Percentiles rank a stretch among this genome's conserved stretches.
Evolutionary conservation across 2,113 vertebrate genomes (phyloP).

Genomic region (Puffinus mauretanicus): DNA sequence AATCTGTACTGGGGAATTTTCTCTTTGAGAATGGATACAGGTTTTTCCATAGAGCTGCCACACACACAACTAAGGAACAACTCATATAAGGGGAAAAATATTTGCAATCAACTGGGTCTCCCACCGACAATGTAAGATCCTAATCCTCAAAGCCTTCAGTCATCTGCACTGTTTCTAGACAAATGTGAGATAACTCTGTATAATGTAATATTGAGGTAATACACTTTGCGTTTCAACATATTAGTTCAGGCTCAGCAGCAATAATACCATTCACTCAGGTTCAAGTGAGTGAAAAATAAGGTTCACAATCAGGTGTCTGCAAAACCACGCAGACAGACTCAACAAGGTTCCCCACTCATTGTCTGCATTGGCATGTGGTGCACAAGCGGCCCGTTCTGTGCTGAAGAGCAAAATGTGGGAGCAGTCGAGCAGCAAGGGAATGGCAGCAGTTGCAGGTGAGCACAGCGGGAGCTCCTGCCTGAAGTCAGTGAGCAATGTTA

Average conservation of each 20-base stretch:
- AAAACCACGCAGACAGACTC: neutral
- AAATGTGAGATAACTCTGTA: neutral
- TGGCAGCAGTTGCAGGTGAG: neutral
- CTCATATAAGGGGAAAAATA: neutral
- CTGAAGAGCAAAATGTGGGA: neutral
- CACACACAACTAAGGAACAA: neutral
- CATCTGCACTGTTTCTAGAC: neutral
- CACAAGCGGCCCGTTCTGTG: neutral
- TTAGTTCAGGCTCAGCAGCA: neutral
- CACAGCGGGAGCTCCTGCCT: neutral
- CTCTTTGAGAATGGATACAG: neutral
- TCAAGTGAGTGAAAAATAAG: neutral
- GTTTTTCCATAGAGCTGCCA: neutral
- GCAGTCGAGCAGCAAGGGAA: neutral
- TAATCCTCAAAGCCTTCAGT: neutral
- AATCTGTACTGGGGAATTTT: neutral
- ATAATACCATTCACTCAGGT: neutral
- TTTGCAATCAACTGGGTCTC: neutral
- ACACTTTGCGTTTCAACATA: neutral
- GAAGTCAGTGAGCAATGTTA: neutral
- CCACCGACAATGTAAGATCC: neutral
- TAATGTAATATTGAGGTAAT: neutral
- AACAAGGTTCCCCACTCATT: neutral
- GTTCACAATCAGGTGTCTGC: neutral
- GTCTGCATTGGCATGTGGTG: accelerated